Base-by-base conservation (phyloP, 2,888 invertebrate species). In the Drosophila anomalata region DNA sequence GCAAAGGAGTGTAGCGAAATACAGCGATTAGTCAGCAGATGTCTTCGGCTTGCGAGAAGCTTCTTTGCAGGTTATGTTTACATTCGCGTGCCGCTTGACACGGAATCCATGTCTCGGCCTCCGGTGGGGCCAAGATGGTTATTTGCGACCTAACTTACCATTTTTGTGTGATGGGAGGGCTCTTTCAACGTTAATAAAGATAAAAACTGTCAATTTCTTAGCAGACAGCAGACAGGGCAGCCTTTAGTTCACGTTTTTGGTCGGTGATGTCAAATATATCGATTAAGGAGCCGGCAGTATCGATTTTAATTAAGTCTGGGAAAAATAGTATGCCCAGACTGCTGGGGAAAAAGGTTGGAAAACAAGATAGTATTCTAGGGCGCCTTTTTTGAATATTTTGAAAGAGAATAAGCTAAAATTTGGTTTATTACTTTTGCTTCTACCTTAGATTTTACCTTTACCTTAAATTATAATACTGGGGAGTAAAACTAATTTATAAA, bases 21-120 rank as follows among this genome's bases (percentile, higher is more conserved):
- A 17, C 33, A 26, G 36, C n/a, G 36, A 70, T 70, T 70, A 70
- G 70, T 70, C 70, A 70, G 54, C 70, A 70, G 70, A 60, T 76
- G 79, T 74, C 74, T 65, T 47, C 58, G 52, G 60, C 73, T 73
- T 83, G 73, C 87, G 72, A 86, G 84, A 84, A 87, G 76, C 72
- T 84, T 82, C 85, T 81, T 84, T 87, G 76, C 57, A 79, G 76
- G 82, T 84, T 89, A 89, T 86, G 87, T 84, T 78, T 73, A 66
- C 52, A 42, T 41, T 59, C 73, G 79, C 77, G 75, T 75, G 69
- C 70, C 74, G 75, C 68, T 51, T 55, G 56, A 46, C 42, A 50
- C 60, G 55, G 76, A 65, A 22, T 65, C 39, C 54, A 58, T 29
- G 33, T 8, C 50, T 62, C 9, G 2, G 0, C 8, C 9, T 41